Conservation (phyloP, 2,113 vertebrate genomes). For the Callospermophilus lateralis region DNA sequence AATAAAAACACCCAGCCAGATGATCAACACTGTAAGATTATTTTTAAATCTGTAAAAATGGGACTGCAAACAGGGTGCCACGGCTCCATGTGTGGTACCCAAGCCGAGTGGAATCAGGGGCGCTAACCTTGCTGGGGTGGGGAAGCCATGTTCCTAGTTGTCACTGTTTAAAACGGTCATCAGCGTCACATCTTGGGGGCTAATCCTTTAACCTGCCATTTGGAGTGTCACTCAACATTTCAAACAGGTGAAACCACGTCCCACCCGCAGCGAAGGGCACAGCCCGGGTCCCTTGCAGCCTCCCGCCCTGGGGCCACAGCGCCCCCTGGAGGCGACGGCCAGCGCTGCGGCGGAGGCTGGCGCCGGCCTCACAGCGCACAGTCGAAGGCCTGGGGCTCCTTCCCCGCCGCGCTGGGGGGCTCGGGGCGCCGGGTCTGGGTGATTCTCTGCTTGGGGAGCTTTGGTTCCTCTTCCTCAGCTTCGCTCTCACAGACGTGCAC, state of each 20-base stretch:
- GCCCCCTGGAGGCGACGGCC: background rate
- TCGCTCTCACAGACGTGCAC: conserved; percentile 99
- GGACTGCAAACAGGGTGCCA: background rate
- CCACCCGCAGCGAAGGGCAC: background rate
- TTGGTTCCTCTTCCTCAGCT: conserved; percentile 92
- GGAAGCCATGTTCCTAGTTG: conserved; percentile 66
- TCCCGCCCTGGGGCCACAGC: background rate
- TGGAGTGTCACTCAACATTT: conserved; percentile 74
- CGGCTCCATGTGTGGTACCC: conserved; percentile 72
- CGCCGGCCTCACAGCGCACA: conserved; percentile 71
- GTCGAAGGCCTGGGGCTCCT: conserved; percentile 85
- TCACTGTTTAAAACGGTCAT: conserved; percentile 81
- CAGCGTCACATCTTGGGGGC: conserved; percentile 79
- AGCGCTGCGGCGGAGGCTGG: background rate
- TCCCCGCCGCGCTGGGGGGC: conserved; percentile 87
- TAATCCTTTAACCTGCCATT: conserved; percentile 85
- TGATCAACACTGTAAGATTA: conserved; percentile 59
- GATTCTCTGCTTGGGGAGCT: conserved; percentile 94
- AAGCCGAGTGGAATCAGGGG: conserved; percentile 69
- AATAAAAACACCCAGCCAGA: conserved; percentile 70
- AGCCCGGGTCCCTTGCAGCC: background rate
- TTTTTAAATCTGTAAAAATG: conserved; percentile 72
- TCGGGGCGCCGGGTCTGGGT: conserved; percentile 96
- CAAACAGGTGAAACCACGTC: conserved; percentile 67
- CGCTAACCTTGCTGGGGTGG: conserved; percentile 7